These are phyloP conservation scores for Orchesella cincta DNA, from an alignment of 1,140 invertebrate species.

Conservation along the genomic window DNA sequence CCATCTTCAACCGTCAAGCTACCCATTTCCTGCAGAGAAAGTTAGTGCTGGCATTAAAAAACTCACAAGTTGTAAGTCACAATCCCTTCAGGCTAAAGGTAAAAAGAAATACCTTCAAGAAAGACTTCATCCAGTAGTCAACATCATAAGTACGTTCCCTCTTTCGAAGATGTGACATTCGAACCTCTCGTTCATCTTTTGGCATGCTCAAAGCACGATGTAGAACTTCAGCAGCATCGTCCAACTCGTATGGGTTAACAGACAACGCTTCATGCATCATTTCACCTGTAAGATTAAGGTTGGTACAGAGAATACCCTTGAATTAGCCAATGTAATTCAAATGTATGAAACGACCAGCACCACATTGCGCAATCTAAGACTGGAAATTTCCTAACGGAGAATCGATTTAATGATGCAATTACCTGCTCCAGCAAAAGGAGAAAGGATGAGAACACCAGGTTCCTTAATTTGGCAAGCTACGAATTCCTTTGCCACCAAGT, in stretches of 20 bases:
- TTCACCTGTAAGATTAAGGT: conserved; percentile 59
- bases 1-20: conserved; percentile 70
- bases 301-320: not conserved
- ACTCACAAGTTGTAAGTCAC: conserved; percentile 8
- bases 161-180: conserved; percentile 80
- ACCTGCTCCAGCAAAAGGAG: conserved; percentile 85
- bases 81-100: not conserved
- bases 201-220: conserved; percentile 86
- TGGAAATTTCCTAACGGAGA: too few species aligned
- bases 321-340: not conserved
- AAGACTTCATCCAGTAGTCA: conserved; percentile 84
- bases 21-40: conserved; percentile 63
- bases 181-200: conserved; percentile 78
- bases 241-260: conserved; percentile 87
- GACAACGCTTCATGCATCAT: conserved; percentile 88
- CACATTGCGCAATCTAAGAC: too few species aligned
- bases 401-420: conserved; percentile 54
- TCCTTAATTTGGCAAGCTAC: conserved; percentile 87
- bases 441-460: conserved; percentile 82
- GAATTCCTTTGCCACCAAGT: conserved; percentile 89
- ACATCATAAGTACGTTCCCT: conserved; percentile 81
- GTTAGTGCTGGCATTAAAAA: conserved; percentile 27
- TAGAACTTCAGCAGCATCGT: conserved; percentile 81
- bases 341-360: conserved; percentile 24
- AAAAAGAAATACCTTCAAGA: conserved; percentile 67